Evolutionary conservation across 2,797 vertebrate genomes (phyloP), one percentile per base, ranked within the genome.

Genomic region (Tenualosa thibaudeaui): DNA sequence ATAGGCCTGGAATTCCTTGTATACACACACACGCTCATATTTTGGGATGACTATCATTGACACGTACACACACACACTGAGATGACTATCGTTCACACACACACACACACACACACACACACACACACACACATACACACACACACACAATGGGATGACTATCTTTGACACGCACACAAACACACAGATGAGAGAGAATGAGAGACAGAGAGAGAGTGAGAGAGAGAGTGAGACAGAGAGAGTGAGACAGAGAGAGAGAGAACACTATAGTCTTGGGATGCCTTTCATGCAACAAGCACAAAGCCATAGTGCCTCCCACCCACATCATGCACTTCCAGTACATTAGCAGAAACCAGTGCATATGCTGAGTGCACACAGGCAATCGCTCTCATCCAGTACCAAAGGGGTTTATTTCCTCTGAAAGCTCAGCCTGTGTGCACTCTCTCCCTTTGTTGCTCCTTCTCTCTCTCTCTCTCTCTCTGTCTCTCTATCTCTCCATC

Each of bases 71-170:
- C 50, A 71, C 10, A 71, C 26, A 71, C 31, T 31, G 31, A 31
- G 31, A 31, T 31, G 31, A 46, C 31, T 31, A 31, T 31, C 31
- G 31, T 31, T 31, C 46, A 54, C 51, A 54, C 51, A 54, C 51
- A 13, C 51, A 54, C 51, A 15, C 62, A 26, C 24, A 12, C 62
- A 68, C 62, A 24, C 58, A 60, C 62, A 31, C 62, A 68, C 62
- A 31, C 62, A 71, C 24, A 71, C 26, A 71, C 31, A 71, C 65
- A 71, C 65, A 71, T 17, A 71, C 31, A 71, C 65, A 71, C 50
- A 50, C 50, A 51, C 50, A 31, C 31, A 31, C 31, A 31, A 31
- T 0, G 31, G 1, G 31, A 31, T 31, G 31, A 46, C 31, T 31
- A 31, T 31, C 31, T 31, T 31, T 31, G 4, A 54, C 51, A 54